Base-by-base conservation (phyloP, 2,888 invertebrate species). In the Caenorhabditis imperialis region DNA sequence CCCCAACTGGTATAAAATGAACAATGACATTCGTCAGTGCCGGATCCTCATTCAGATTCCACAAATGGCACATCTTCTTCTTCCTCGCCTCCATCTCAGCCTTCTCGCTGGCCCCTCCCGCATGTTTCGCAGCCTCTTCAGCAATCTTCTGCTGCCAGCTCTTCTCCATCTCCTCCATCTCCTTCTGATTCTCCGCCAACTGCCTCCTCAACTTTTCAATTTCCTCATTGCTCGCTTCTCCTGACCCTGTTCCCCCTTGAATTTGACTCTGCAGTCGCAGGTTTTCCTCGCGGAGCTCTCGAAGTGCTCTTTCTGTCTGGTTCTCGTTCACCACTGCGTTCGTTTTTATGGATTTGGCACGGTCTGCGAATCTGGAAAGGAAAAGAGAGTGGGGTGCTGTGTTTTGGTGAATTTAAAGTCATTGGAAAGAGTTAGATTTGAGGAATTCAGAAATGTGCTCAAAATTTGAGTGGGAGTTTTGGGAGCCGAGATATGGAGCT, bases 261-360 rank as follows among this genome's bases (percentile, higher is more conserved):
- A 86, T 84, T 47, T 78, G 71, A 12, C 60, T 85, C 84, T 90
- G 90, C 48, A 91, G 87, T 47, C 88, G 87, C 20, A 90, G 90
- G 82, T 91, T 91, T 83, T 91, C 91, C 71, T 90, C 91, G 79
- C 90, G 89, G 44, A 92, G 88, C 71, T 91, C 91, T 35, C 91
- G 84, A 67, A 91, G 90, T 71, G 91, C 84, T 63, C 90, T 89
- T 51, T 90, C 91, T 0, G 91, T 91, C 2, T 91, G 90, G 79
- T 90, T 90, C 82, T 91, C 91, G 81, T 92, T 91, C 5, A 91
- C 89, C 1, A 89, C 88, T 3, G 91, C 90, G 54, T 89, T 88
- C 7, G 90, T 91, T 83, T 90, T 90, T 78, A 91, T 91, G 83
- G 90, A 90, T 82, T 91, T 91, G 1, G 91, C 91, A 75, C 91